Percentiles rank a stretch among this genome's conserved stretches.
Conservation (phyloP, 2,113 vertebrate genomes). For the Nicator chloris region DNA sequence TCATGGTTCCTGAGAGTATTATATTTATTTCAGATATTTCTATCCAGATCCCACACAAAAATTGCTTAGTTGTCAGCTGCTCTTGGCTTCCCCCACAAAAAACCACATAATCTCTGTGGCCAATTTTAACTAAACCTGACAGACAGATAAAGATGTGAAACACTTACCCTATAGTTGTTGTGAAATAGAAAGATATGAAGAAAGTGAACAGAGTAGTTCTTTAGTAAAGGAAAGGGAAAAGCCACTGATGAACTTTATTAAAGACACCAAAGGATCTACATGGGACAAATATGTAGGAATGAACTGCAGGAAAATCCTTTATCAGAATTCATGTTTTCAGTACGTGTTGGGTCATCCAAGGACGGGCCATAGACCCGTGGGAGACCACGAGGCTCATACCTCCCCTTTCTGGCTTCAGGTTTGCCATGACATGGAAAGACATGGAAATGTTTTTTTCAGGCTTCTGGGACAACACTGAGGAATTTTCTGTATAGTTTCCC, state of each 20-base stretch:
- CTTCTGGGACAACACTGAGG: neutral
- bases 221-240: neutral
- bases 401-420: neutral
- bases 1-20: neutral
- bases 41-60: neutral
- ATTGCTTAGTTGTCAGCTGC: neutral
- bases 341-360: neutral
- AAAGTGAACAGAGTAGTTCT: neutral
- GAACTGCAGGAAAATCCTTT: neutral
- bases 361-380: neutral
- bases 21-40: neutral
- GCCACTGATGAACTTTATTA: neutral
- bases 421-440: fast-evolving
- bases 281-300: neutral
- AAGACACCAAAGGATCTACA: neutral
- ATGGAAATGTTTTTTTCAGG: neutral
- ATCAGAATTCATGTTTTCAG: neutral
- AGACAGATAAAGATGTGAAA: neutral
- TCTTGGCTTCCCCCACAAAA: neutral
- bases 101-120: neutral
- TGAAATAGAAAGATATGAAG: neutral
- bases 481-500: neutral
- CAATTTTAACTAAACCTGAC: neutral
- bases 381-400: neutral
- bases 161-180: neutral